Percentiles rank a stretch among this genome's conserved stretches.
Evolutionary conservation across 2,888 invertebrate genomes (phyloP).

Genomic region (Sinodicranocentrus sp.): DNA sequence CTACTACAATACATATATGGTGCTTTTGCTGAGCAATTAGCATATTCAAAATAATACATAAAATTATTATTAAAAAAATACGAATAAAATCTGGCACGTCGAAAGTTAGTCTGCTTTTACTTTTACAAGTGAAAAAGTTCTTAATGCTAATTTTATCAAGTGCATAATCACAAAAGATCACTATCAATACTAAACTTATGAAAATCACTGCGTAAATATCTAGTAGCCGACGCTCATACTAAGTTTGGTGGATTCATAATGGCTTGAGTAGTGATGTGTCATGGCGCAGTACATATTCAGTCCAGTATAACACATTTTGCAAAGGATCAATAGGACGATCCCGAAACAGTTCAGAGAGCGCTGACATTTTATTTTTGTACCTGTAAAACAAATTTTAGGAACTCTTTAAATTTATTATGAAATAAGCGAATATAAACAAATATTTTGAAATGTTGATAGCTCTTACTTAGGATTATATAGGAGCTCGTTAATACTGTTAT

Average conservation of each 20-base stretch:
- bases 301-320: constrained; percentile 42
- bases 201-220: constrained; percentile 55
- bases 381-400: background rate
- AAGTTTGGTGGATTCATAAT: constrained; percentile 41
- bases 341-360: constrained; percentile 14
- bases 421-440: too few relatives aligned
- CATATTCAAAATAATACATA: too few relatives aligned
- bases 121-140: too few relatives aligned
- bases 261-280: constrained; percentile 51
- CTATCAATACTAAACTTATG: background rate
- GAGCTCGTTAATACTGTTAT: constrained; percentile 18
- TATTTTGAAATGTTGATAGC: background rate
- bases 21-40: too few relatives aligned
- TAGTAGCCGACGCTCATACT: constrained; percentile 60
- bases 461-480: constrained; percentile 34
- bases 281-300: constrained; percentile 59
- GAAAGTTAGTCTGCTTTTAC: too few relatives aligned
- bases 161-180: too few relatives aligned
- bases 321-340: constrained; percentile 45
- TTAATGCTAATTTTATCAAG: too few relatives aligned
- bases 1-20: too few relatives aligned
- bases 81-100: too few relatives aligned
- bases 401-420: background rate
- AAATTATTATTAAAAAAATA: too few relatives aligned
- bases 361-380: background rate